A percentile compares a stretch with the other conserved stretches of the same genome.
These are phyloP conservation scores for Cryptoblepharus egeriae DNA, from an alignment of 2,797 vertebrate species.

Conservation along the genomic window DNA sequence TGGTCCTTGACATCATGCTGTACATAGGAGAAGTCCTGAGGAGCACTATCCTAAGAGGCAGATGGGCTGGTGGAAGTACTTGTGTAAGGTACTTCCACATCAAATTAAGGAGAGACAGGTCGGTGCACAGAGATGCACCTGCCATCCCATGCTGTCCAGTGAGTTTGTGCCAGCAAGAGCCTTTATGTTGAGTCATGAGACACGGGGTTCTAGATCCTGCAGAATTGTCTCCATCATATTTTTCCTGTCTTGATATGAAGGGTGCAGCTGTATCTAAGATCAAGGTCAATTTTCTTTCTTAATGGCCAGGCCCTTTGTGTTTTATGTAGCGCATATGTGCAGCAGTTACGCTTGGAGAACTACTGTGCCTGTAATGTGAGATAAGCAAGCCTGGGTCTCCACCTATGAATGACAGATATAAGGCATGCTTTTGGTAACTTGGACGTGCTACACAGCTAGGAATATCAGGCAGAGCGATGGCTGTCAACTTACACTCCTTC, in stretches of 20 bases:
- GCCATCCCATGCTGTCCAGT: no score
- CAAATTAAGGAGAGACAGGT: no score
- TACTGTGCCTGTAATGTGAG: slow-evolving; percentile 51
- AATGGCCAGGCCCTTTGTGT: slow-evolving; percentile 65
- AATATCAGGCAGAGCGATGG: neutral
- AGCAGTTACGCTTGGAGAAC: slow-evolving; percentile 56
- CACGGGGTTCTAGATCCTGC: no score
- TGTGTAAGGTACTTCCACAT: no score
- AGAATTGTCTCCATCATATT: neutral
- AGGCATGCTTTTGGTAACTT: slow-evolving; percentile 44
- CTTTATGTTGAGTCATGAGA: no score
- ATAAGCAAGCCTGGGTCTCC: slow-evolving; percentile 4
- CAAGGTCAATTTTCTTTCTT: slow-evolving; percentile 62
- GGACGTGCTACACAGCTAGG: slow-evolving; percentile 21
- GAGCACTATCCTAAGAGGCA: no score
- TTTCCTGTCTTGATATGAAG: slow-evolving; percentile 63
- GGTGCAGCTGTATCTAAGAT: slow-evolving; percentile 68
- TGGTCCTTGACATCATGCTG: neutral
- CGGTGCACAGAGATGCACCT: no score
- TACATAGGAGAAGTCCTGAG: neutral
- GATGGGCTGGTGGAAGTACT: no score
- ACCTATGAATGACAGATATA: slow-evolving; percentile 1
- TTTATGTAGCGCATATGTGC: slow-evolving; percentile 64
- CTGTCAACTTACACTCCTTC: neutral
- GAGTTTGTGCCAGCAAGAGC: no score